A percentile compares a stretch with the other conserved stretches of the same genome.
Conservation (phyloP, 2,113 vertebrate species). For the Lichenostomus cassidix region DNA sequence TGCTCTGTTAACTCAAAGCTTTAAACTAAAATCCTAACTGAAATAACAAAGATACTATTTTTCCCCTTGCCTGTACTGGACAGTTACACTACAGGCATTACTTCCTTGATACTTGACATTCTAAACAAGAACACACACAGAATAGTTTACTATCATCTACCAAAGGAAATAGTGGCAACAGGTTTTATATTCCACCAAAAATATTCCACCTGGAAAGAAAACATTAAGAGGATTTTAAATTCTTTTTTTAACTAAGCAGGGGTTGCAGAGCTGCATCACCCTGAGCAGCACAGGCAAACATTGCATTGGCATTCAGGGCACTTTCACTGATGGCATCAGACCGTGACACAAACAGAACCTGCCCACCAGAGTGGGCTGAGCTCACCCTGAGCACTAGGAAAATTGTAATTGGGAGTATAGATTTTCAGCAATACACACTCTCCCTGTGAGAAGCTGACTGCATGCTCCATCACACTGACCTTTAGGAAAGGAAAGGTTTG, state of each 20-base stretch:
- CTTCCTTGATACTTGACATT: not conserved
- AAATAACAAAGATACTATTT: not conserved
- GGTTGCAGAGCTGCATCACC: not conserved
- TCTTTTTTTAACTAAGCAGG: not conserved
- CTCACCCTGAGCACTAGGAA: not conserved
- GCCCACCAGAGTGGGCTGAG: not conserved
- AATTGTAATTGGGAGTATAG: not conserved
- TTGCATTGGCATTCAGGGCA: not conserved
- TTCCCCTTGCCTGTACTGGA: not conserved
- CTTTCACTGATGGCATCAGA: not conserved
- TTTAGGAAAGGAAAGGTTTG: conserved; percentile 23
- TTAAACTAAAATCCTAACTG: not conserved
- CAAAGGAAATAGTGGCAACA: not conserved
- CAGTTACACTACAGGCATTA: not conserved
- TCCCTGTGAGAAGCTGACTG: not conserved
- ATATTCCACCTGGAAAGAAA: not conserved
- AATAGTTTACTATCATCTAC: not conserved
- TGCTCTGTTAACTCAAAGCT: not conserved
- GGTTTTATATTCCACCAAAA: not conserved
- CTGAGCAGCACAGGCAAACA: rapidly evolving
- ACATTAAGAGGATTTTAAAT: not conserved
- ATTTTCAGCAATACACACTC: not conserved
- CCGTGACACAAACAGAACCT: not conserved
- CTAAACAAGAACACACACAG: not conserved
- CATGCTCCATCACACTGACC: conserved; percentile 15